These are phyloP conservation scores for Orius insidiosus DNA, from an alignment of 1,140 invertebrate species.

Conservation along the genomic window DNA sequence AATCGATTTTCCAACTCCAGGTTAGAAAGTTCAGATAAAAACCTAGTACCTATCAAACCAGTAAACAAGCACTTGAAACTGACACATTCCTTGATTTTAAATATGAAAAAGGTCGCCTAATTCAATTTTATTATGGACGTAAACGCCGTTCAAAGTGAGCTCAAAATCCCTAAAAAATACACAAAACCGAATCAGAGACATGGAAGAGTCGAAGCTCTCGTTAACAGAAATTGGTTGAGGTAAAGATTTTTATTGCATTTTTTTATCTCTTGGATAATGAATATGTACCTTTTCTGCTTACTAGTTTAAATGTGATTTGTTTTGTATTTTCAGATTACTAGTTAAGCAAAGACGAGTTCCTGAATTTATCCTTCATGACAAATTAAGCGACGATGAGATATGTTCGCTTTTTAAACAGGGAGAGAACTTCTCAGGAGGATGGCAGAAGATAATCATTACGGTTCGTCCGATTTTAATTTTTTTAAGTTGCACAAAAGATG, in stretches of 20 bases:
- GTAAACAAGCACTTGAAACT: no score
- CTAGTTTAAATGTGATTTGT: neutral
- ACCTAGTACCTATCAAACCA: no score
- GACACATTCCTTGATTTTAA: no score
- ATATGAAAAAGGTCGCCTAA: no score
- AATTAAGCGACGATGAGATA: slow-evolving; percentile 29
- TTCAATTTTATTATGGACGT: no score
- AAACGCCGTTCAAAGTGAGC: slow-evolving; percentile 2
- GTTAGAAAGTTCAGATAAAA: no score
- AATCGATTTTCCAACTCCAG: no score
- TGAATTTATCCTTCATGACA: slow-evolving; percentile 25
- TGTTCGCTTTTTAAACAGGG: slow-evolving; percentile 32
- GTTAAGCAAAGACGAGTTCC: slow-evolving; percentile 30
- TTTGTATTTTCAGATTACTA: slow-evolving; percentile 25
- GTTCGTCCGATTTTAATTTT: slow-evolving; percentile 24
- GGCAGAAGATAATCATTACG: slow-evolving; percentile 39
- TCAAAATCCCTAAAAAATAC: slow-evolving; percentile 38
- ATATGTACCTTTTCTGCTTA: no score
- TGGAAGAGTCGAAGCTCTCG: slow-evolving; percentile 38
- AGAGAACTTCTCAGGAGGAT: slow-evolving; percentile 35
- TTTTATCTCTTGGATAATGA: no score
- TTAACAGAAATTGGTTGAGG: slow-evolving; percentile 47
- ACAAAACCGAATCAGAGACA: slow-evolving; percentile 34
- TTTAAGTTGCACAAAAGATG: no score
- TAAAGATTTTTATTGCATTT: no score